phyloP scores from a whole-genome alignment of 2,797 vertebrate species.

The Zalophus californianus region DNA sequence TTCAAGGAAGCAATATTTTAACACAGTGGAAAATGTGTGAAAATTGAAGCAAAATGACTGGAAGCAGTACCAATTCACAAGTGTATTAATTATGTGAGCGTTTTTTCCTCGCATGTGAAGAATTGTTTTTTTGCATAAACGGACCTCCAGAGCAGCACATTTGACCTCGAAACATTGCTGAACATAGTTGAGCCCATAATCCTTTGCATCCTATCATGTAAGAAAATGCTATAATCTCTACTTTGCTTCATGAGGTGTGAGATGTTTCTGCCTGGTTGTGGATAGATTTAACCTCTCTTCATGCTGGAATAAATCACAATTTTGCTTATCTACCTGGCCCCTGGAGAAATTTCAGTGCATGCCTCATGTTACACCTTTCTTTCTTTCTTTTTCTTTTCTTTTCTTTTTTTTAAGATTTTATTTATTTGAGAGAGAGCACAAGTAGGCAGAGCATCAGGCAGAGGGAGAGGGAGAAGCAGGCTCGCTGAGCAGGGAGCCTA shows the following conservation, averaged over 20 bases:
- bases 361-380: not conserved
- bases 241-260: constrained; percentile 30
- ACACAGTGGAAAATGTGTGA: constrained; percentile 26
- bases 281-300: constrained; percentile 21
- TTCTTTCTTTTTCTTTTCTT: not conserved
- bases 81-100: constrained; percentile 35
- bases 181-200: not conserved
- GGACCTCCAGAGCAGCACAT: not conserved
- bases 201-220: not conserved
- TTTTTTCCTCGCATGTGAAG: not conserved
- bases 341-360: constrained; percentile 16
- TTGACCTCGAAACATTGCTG: not conserved
- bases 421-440: too few species aligned
- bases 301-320: constrained; percentile 1
- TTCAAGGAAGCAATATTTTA: constrained; percentile 54
- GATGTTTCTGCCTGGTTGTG: not conserved
- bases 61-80: constrained; percentile 16
- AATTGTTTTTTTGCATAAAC: constrained; percentile 30
- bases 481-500: too few species aligned
- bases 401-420: too few species aligned
- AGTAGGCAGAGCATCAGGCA: too few species aligned
- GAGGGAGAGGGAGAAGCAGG: too few species aligned
- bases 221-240: not conserved
- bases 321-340: not conserved
- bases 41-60: constrained; percentile 30